Evolutionary conservation across 2,888 invertebrate species (phyloP), one percentile per base, ranked within the genome.

Genomic region (Saturnia japonica): DNA sequence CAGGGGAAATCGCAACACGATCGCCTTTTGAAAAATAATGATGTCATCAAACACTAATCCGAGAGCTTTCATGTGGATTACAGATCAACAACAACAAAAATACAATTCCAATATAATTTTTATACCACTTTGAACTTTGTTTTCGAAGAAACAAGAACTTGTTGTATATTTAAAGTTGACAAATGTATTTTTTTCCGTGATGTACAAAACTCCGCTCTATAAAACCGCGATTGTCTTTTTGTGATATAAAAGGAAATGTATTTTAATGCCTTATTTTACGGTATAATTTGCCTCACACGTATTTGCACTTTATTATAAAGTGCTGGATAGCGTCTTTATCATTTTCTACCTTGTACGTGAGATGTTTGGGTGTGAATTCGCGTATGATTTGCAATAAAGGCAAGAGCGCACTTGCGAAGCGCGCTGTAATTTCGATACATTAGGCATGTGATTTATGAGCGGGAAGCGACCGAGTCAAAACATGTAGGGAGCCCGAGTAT

Each of bases 31-130:
- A 85, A 88, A 91, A 93, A 93, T 94, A 94, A 94, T 94, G 94
- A 94, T 87, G 91, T 93, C 94, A 94, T 93, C 93, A 94, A 93
- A 94, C 91, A 91, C 93, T 94, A 94, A 94, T 94, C 93, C 91
- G 80, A 89, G 91, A 91, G 94, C 94, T 94, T 94, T 94, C 93
- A 91, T 93, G 92, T 91, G 93, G 92, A 94, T 94, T 94, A 91
- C 88, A 85, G 74, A 77, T 73, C 72, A 74, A 85, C 83, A 84
- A 81, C 69, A 71, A 77, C 74, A 68, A 19, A 42, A 69, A 67
- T 74, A 57, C 72, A 57, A 4, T 69, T n/a, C 1, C 6, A 25
- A 75, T 67, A 47, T 42, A 47, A 69, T 28, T 7, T 34, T 19
- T 47, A 70, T 25, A 28, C 74, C 3, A 85, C 74, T 80, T 71